phyloP scores from a whole-genome alignment of 2,113 vertebrate genomes.

The Poecilia latipinna region DNA sequence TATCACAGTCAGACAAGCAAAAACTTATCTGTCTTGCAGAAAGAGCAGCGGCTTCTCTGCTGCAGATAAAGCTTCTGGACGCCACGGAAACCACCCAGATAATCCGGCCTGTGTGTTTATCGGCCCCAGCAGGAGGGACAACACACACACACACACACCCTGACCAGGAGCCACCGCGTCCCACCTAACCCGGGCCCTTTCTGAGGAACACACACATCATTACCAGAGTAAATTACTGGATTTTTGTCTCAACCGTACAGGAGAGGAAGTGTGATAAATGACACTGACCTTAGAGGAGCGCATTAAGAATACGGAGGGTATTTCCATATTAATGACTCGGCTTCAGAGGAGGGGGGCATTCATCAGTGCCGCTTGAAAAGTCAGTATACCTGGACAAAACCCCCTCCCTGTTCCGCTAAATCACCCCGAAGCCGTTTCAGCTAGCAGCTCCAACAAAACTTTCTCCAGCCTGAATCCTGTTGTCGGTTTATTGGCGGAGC shows the following conservation, averaged over 20 bases:
- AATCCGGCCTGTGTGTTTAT: slow-evolving; percentile 73
- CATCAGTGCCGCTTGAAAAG: slow-evolving; percentile 23
- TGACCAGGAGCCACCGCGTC: slow-evolving; percentile 50
- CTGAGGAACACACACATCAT: too few species aligned
- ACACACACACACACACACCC: slow-evolving; percentile 67
- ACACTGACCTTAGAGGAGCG: slow-evolving; percentile 28
- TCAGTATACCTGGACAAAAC: not conserved
- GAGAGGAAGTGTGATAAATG: slow-evolving; percentile 30
- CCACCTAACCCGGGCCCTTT: slow-evolving; percentile 26
- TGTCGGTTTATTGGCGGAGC: not conserved
- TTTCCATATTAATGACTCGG: slow-evolving; percentile 26
- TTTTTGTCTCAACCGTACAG: slow-evolving; percentile 7
- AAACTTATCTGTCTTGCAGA: slow-evolving; percentile 58
- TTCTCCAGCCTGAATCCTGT: not conserved
- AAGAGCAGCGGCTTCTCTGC: slow-evolving; percentile 34
- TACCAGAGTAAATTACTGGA: not conserved
- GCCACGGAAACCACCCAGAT: slow-evolving; percentile 58
- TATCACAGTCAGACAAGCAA: not conserved
- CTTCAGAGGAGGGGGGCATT: slow-evolving; percentile 21
- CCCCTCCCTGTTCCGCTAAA: not conserved
- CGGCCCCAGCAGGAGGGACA: slow-evolving; percentile 55
- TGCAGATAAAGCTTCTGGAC: slow-evolving; percentile 70
- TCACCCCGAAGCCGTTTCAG: not conserved
- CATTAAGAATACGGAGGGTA: not conserved
- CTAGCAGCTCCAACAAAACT: slow-evolving; percentile 6